phyloP scores from a whole-genome alignment of 1,140 invertebrate genomes.

The Glomeris maerens region DNA sequence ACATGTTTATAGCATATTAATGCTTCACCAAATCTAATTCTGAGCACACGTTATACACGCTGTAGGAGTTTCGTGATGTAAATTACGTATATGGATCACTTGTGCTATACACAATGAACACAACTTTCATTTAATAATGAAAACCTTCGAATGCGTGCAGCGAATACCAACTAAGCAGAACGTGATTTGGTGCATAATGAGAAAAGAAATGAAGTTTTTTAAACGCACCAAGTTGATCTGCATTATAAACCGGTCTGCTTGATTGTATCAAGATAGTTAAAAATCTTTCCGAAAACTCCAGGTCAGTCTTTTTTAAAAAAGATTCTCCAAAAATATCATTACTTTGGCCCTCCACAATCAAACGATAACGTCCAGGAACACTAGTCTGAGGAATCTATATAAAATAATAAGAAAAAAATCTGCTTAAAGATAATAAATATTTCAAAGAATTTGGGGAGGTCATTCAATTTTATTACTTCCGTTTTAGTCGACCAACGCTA shows the following conservation, averaged over 20 bases:
- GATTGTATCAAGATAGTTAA: conserved; percentile 18
- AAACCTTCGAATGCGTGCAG: neutral
- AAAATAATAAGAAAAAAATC: conserved; percentile 1
- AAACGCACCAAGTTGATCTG: conserved; percentile 13
- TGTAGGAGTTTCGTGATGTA: too few species aligned
- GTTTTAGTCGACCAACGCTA: neutral
- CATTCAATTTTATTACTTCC: neutral
- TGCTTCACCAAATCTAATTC: neutral
- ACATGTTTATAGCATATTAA: neutral
- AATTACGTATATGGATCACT: too few species aligned
- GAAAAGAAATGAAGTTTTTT: neutral
- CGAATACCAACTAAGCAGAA: neutral
- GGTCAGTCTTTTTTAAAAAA: conserved; percentile 13
- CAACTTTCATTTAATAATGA: neutral
- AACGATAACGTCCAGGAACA: conserved; percentile 8
- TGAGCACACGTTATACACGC: too few species aligned
- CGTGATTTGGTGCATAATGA: neutral
- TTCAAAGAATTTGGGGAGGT: neutral
- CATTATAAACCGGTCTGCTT: conserved; percentile 18
- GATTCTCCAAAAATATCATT: conserved; percentile 4
- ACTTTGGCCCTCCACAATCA: conserved; percentile 12
- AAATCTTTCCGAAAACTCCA: conserved; percentile 15
- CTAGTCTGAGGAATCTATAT: conserved; percentile 12
- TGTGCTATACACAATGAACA: too few species aligned
- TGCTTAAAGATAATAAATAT: neutral